Base-by-base conservation (phyloP, 2,888 invertebrate genomes). In the Clistopyga incitator region DNA sequence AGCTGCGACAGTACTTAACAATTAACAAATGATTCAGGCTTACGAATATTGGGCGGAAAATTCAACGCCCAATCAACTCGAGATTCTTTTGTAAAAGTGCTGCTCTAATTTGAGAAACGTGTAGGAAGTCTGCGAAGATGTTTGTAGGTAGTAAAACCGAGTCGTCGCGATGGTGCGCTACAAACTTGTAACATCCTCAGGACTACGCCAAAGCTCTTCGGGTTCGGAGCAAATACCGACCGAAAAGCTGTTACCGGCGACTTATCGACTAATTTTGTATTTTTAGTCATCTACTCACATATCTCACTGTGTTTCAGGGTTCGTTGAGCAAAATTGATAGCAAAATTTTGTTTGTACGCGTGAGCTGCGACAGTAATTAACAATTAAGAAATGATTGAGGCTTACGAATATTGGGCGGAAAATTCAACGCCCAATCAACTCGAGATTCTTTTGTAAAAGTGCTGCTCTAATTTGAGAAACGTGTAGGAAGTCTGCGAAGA, bases 201-300 rank as follows among this genome's bases (percentile, higher is more conserved):
- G 42, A 81, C 64, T 65, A 47, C 25, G 56, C 54, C 8, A 15
- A 72, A 82, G 54, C 74, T 67, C 61, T n/a, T 6, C 45, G 15
- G 15, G 29, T 10, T 54, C 23, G 29, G 11, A 64, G 23, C 25
- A 68, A 61, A 54, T 83, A 83, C 76, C 83, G 76, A 83, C 80
- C 15, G 76, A 38, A 54, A 15, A 23, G 29, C n/a, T n/a, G n/a
- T n/a, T 65, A 65, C 15, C 34, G 29, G 34, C 50, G 59, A 34
- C 64, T 78, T 83, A 80, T 80, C 83, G 76, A 79, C 83, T 47
- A 45, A 23, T 45, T 67, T 25, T 15, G n/a, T 47, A 45, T 1
- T 45, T 67, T 25, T 6, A 47, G n/a, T 11, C 13, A 0, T 23
- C 47, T 6, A 3, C 18, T 13, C 18, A 2, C 18, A 34, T 38